phyloP scores from a whole-genome alignment of 2,113 vertebrate species.

The Psettodes erumei region DNA sequence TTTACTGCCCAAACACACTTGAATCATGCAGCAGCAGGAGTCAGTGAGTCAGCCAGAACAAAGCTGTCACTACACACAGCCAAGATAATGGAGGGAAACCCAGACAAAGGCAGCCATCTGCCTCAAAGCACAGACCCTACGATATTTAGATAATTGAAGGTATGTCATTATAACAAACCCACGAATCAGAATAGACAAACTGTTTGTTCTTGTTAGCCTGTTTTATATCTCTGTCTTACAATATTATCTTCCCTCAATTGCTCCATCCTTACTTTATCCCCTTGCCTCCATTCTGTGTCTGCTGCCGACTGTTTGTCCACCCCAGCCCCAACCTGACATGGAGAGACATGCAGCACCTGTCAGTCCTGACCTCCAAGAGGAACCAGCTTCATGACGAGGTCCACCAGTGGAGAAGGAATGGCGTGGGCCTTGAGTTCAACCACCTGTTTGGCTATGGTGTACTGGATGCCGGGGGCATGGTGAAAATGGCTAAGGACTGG shows the following conservation, averaged over 20 bases:
- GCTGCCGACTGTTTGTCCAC: not conserved
- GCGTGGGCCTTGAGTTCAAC: slow-evolving; percentile 97
- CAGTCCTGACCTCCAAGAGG: slow-evolving; percentile 97
- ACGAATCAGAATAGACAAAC: not conserved
- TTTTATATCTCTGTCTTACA: not conserved
- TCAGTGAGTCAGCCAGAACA: slow-evolving; percentile 59
- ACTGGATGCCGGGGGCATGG: slow-evolving; percentile 96
- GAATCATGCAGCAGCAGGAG: slow-evolving; percentile 52
- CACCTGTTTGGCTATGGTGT: slow-evolving; percentile 98
- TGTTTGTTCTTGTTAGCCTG: not conserved
- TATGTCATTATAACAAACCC: slow-evolving; percentile 7
- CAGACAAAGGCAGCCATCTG: slow-evolving; percentile 44
- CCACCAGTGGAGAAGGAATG: slow-evolving; percentile 95
- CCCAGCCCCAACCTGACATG: slow-evolving; percentile 92
- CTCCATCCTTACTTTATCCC: not conserved
- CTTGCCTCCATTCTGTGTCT: not conserved
- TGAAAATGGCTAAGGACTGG: slow-evolving; percentile 98
- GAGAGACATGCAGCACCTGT: slow-evolving; percentile 97
- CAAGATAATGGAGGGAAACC: slow-evolving; percentile 41
- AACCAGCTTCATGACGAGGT: slow-evolving; percentile 98
- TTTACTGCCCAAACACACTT: slow-evolving; percentile 76
- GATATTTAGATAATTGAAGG: slow-evolving; percentile 31
- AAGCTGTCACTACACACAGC: slow-evolving; percentile 61
- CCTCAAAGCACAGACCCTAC: slow-evolving; percentile 5
- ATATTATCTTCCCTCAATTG: not conserved